A percentile compares a stretch with the other conserved stretches of the same genome.
Evolutionary conservation across 2,113 vertebrate species (phyloP).

Genomic region (Hystrix brachyura): DNA sequence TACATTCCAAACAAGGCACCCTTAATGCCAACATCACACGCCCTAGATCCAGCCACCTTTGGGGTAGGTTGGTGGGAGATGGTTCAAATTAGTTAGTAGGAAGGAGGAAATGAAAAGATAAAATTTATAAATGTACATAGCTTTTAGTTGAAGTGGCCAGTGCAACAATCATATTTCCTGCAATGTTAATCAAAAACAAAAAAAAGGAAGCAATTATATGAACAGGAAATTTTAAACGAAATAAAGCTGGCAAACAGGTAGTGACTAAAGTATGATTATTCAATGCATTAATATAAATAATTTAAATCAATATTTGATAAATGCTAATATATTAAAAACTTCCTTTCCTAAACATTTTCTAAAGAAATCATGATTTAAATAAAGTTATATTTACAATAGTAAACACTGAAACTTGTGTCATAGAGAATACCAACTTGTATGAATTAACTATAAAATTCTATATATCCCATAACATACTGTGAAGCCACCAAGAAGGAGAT

Average conservation of each 20-base stretch:
- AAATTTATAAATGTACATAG: not conserved
- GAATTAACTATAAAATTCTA: not conserved
- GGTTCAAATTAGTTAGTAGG: too few relatives aligned
- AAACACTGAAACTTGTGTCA: not conserved
- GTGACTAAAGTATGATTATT: not conserved
- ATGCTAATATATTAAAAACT: not conserved
- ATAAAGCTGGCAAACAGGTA: not conserved
- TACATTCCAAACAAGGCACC: not conserved
- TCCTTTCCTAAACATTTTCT: not conserved
- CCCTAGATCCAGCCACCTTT: not conserved
- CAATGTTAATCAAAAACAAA: not conserved
- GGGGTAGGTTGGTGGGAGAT: not conserved
- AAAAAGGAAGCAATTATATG: not conserved
- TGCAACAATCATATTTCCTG: not conserved
- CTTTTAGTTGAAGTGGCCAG: not conserved
- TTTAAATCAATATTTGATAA: not conserved
- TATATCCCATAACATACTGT: not conserved
- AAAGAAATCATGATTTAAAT: not conserved
- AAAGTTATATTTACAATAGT: not conserved
- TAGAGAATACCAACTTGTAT: not conserved
- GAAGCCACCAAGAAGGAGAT: not conserved
- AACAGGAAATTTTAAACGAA: not conserved
- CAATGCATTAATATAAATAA: not conserved
- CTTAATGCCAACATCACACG: not conserved
- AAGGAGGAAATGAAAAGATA: not conserved